Conservation (phyloP, 2,888 invertebrate species). For the Sminthurides aquaticus region DNA sequence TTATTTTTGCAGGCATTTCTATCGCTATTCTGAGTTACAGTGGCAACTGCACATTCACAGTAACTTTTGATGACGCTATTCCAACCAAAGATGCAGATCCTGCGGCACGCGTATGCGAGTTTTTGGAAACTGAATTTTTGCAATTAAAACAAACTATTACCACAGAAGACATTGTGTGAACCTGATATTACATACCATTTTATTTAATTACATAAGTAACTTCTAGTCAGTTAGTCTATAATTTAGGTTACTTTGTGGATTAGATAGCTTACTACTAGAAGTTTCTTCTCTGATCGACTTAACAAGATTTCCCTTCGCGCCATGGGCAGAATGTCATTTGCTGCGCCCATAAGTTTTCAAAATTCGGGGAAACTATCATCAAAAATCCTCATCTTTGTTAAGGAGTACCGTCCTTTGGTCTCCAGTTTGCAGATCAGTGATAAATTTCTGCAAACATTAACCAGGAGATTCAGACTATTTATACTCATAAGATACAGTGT, state of each 20-base stretch:
- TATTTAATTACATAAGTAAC: too few relatives aligned
- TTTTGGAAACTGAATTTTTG: background rate
- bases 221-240: too few relatives aligned
- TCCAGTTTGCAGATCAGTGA: constrained; percentile 41
- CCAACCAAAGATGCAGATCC: background rate
- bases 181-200: too few relatives aligned
- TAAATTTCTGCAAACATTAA: constrained; percentile 35
- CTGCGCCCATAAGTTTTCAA: too few relatives aligned
- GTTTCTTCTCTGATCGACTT: too few relatives aligned
- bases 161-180: background rate
- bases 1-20: background rate
- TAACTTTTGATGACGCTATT: background rate
- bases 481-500: background rate
- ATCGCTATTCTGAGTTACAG: background rate
- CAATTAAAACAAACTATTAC: background rate
- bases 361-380: too few relatives aligned
- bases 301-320: too few relatives aligned
- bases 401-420: constrained; percentile 36
- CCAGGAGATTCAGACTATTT: background rate
- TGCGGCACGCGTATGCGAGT: background rate
- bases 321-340: too few relatives aligned
- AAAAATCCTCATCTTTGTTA: constrained; percentile 20
- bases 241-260: too few relatives aligned
- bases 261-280: too few relatives aligned
- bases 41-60: background rate